These are phyloP conservation scores for Oreochromis tanganicae DNA, from an alignment of 2,113 vertebrate species.

Conservation along the genomic window DNA sequence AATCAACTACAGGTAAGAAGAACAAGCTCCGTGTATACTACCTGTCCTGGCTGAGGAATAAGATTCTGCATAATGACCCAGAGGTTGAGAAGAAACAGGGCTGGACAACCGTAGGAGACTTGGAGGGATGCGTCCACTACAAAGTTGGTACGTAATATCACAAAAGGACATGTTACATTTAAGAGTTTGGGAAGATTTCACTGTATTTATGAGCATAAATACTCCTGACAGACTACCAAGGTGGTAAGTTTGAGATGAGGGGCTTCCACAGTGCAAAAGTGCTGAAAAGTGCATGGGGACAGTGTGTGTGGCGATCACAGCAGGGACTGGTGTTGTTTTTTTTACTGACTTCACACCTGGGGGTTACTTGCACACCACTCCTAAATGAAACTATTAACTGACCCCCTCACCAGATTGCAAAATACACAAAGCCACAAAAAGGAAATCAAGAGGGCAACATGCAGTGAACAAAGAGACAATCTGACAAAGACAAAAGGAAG, in stretches of 20 bases:
- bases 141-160: slow-evolving; percentile 85
- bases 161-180: neutral
- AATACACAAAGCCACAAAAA: neutral
- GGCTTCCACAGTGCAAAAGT: neutral
- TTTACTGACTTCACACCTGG: neutral
- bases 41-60: slow-evolving; percentile 99
- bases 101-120: slow-evolving; percentile 93
- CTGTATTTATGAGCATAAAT: neutral
- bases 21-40: slow-evolving; percentile 98
- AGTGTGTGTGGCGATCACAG: neutral
- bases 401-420: neutral
- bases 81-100: slow-evolving; percentile 99
- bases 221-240: neutral
- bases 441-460: neutral
- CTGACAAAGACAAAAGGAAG: neutral
- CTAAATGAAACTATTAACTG: neutral
- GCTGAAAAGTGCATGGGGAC: neutral
- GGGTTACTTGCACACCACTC: neutral
- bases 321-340: neutral
- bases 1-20: slow-evolving; percentile 84
- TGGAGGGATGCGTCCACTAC: slow-evolving; percentile 97
- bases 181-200: neutral
- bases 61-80: slow-evolving; percentile 97
- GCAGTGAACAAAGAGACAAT: neutral
- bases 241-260: neutral